Evolutionary conservation across 1,140 invertebrate species (phyloP).

Genomic region (Drosophila tropicalis): DNA sequence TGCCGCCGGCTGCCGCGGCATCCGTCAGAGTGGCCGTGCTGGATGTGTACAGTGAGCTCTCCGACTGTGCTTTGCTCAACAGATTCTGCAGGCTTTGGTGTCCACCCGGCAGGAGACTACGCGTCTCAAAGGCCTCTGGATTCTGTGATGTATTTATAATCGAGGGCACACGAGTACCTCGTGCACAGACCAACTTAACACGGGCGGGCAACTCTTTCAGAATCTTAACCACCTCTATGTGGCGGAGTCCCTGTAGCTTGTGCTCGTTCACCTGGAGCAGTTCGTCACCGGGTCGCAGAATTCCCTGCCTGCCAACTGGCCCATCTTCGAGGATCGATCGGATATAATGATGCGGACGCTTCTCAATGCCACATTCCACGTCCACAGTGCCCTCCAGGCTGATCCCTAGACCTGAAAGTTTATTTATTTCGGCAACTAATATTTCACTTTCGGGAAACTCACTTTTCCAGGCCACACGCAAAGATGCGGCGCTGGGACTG

Average conservation of each 20-base stretch:
- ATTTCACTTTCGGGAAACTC: slow-evolving; percentile 90
- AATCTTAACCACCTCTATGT: slow-evolving; percentile 94
- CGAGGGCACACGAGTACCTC: slow-evolving; percentile 85
- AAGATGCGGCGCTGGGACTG: slow-evolving; percentile 71
- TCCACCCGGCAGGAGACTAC: slow-evolving; percentile 90
- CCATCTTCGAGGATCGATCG: slow-evolving; percentile 93
- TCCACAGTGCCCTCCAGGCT: slow-evolving; percentile 96
- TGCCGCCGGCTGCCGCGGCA: slow-evolving; percentile 80
- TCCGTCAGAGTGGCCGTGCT: slow-evolving; percentile 87
- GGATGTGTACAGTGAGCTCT: slow-evolving; percentile 91
- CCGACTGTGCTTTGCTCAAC: slow-evolving; percentile 93
- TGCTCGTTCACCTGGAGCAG: slow-evolving; percentile 94
- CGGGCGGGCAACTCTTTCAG: slow-evolving; percentile 93
- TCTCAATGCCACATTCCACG: slow-evolving; percentile 91
- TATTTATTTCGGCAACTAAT: slow-evolving; percentile 91
- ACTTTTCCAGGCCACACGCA: slow-evolving; percentile 86
- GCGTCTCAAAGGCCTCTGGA: slow-evolving; percentile 89
- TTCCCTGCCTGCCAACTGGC: slow-evolving; percentile 92
- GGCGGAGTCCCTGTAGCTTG: slow-evolving; percentile 92
- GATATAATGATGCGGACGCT: slow-evolving; percentile 93
- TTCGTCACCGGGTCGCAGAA: slow-evolving; percentile 94
- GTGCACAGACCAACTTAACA: slow-evolving; percentile 90
- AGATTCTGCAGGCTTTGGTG: slow-evolving; percentile 87
- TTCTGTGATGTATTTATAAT: slow-evolving; percentile 91
- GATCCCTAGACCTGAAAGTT: slow-evolving; percentile 94